Evolutionary conservation across 2,113 vertebrate species (phyloP), one percentile per base, ranked within the genome.

Genomic region (Myocastor coypus): DNA sequence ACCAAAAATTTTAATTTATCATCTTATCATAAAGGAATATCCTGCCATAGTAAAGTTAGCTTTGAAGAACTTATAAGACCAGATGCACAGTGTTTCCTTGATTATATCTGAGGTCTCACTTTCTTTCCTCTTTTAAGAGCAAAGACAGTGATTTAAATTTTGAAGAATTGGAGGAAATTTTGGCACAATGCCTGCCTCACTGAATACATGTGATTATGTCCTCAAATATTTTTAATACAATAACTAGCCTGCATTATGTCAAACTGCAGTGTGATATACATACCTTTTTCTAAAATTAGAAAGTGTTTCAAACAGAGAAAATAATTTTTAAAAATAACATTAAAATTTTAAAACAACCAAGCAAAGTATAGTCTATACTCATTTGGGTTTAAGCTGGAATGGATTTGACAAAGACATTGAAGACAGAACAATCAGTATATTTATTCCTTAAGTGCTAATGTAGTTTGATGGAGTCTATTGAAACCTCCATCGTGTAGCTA

Each of bases 271-370:
- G 7, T 94, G 71, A 88, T 75, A n/a, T 93, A 92, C 75, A 81
- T 73, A 94, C 64, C 73, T 91, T 97, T 46, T 97, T 96, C 90
- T 95, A 96, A 96, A 98, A 97, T 68, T 85, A 75, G 24, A 34
- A 64, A 85, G 17, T 96, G 69, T 73, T 92, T 94, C 66, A 97
- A 97, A 82, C 92, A 87, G 92, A 92, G 86, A 94, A 92, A 88
- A 96, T 96, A 93, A 28, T 95, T 94, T 97, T 97, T 97, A 80
- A 40, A 40, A 97, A 57, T 90, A 93, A 97, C 71, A 0, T 81
- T 69, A 42, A 93, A 82, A 69, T 30, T 94, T 92, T 94, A 10
- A 95, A 97, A 83, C 86, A 94, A 63, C 87, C 94, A 96, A 89
- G 59, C 37, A n/a, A 94, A 96, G 32, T 83, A 3, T 83, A 80